A percentile compares a stretch with the other conserved stretches of the same genome.
Conservation (phyloP, 2,888 invertebrate genomes). For the Globia sparganii region DNA sequence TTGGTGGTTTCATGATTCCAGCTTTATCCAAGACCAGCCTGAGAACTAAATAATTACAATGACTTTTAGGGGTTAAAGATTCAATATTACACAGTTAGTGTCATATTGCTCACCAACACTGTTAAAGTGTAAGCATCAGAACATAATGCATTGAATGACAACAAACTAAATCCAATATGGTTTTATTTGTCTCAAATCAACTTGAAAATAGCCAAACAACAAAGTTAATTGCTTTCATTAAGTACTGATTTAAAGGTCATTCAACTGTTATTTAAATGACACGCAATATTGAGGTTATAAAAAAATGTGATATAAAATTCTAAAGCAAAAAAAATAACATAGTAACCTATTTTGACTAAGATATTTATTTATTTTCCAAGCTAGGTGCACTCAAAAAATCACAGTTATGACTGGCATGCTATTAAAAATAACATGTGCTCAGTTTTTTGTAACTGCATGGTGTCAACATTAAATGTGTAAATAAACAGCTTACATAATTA, state of each 20-base stretch:
- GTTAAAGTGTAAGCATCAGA: conserved; percentile 26
- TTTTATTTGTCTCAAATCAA: conserved; percentile 35
- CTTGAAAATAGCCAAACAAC: conserved; percentile 25
- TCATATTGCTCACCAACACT: conserved; percentile 14
- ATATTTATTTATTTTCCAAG: conserved; percentile 16
- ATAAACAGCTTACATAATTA: background rate
- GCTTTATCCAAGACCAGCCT: conserved; percentile 20
- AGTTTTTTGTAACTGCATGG: conserved; percentile 6
- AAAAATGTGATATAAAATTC: background rate
- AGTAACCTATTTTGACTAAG: background rate
- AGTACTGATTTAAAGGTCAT: conserved; percentile 8
- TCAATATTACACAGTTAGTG: conserved; percentile 21
- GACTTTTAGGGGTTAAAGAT: conserved; percentile 29
- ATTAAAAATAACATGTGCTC: conserved; percentile 24
- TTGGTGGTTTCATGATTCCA: conserved; percentile 4
- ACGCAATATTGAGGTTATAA: conserved; percentile 44
- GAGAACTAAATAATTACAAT: conserved; percentile 16
- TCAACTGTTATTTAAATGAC: conserved; percentile 21
- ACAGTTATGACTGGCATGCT: background rate
- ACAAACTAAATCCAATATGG: conserved; percentile 34
- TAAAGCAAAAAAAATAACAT: background rate
- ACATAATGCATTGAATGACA: conserved; percentile 36
- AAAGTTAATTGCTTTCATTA: background rate
- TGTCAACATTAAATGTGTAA: conserved; percentile 8
- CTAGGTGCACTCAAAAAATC: background rate